These are phyloP conservation scores for Sinhomidia bicolor DNA, from an alignment of 2,888 invertebrate genomes.

Conservation along the genomic window DNA sequence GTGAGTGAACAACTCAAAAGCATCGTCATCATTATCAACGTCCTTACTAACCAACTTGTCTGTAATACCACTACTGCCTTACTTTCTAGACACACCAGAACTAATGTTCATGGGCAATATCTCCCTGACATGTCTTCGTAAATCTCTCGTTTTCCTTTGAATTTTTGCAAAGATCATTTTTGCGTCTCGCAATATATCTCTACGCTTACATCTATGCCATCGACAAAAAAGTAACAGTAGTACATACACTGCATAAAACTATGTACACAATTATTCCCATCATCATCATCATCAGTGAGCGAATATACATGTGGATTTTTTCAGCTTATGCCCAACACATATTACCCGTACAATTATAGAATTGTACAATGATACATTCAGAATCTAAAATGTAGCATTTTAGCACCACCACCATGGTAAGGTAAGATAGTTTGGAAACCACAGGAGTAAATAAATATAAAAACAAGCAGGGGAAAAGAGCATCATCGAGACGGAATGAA, in stretches of 20 bases:
- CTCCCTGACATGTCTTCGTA: conserved; percentile 64
- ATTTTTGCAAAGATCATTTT: conserved; percentile 49
- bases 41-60: conserved; percentile 42
- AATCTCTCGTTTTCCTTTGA: conserved; percentile 59
- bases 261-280: too few species aligned
- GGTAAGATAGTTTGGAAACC: neutral
- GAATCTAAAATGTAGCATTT: neutral
- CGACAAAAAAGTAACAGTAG: neutral
- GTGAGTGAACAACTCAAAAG: conserved; percentile 42
- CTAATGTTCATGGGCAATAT: conserved; percentile 60
- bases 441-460: neutral
- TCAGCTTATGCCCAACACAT: neutral
- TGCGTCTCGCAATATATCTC: neutral
- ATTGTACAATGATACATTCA: neutral
- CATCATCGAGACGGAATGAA: conserved; percentile 39
- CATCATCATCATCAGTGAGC: conserved; percentile 10
- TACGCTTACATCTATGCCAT: neutral
- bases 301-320: conserved; percentile 41
- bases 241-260: too few species aligned
- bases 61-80: conserved; percentile 29
- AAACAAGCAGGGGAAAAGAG: conserved; percentile 1
- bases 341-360: neutral
- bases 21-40: conserved; percentile 11
- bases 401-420: neutral
- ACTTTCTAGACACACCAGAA: conserved; percentile 19